Evolutionary conservation across 2,888 invertebrate genomes (phyloP).

Genomic region (Coremacera marginata): DNA sequence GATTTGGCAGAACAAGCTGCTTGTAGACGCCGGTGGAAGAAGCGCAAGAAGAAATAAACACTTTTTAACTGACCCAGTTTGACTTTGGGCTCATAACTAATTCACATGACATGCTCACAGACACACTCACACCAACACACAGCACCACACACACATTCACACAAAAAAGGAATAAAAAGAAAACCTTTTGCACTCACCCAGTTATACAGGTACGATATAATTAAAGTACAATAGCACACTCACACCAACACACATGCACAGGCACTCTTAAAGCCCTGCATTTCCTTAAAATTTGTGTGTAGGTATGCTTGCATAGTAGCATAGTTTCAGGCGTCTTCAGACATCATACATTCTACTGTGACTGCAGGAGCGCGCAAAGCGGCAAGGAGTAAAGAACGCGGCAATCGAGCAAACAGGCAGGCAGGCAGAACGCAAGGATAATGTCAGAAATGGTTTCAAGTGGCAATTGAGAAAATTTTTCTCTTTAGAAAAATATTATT

Average conservation of each 20-base stretch:
- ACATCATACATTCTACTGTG: too few relatives aligned
- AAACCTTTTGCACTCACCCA: slow-evolving; percentile 10
- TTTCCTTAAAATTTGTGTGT: neutral
- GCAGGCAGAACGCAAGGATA: neutral
- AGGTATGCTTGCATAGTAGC: neutral
- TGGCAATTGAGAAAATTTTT: slow-evolving; percentile 13
- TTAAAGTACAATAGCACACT: slow-evolving; percentile 17
- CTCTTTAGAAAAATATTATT: slow-evolving; percentile 6
- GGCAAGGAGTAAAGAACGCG: too few relatives aligned
- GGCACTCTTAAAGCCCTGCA: neutral
- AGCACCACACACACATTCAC: slow-evolving; percentile 5
- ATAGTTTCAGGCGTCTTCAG: slow-evolving; percentile 21
- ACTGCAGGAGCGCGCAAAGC: too few relatives aligned
- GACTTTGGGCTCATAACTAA: slow-evolving; percentile 64
- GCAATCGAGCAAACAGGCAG: neutral
- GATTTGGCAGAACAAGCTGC: too few relatives aligned
- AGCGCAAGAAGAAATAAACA: slow-evolving; percentile 38
- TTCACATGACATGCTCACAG: slow-evolving; percentile 51
- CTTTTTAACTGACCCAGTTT: slow-evolving; percentile 58
- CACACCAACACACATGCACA: slow-evolving; percentile 1
- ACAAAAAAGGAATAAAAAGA: slow-evolving; percentile 16
- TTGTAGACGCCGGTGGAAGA: neutral
- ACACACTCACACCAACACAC: slow-evolving; percentile 36
- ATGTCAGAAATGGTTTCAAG: slow-evolving; percentile 23
- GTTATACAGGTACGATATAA: slow-evolving; percentile 25